Evolutionary conservation across 2,797 vertebrate species (phyloP), one percentile per base, ranked within the genome.

Genomic region (Dryobates pubescens): DNA sequence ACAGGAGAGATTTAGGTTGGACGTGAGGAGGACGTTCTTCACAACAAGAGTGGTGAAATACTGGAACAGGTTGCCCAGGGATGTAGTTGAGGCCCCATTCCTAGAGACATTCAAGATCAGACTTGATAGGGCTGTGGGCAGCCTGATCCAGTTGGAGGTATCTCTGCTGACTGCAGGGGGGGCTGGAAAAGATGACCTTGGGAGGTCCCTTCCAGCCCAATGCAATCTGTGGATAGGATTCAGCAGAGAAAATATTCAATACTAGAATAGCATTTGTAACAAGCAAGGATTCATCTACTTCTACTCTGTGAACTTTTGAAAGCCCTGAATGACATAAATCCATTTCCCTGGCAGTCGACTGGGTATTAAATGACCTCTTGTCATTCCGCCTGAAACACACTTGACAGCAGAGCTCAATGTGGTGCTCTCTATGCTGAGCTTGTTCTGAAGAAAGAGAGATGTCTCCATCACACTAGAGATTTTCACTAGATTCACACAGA

Each of bases 241-340:
- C 22, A 41, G 73, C 29, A 24, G 23, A 49, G 47, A 13, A 49
- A 49, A 51, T 51, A 51, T 51, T 51, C 49, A 24, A 74, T 27
- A 32, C 23, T 16, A 36, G 13, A 63, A 57, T 1, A 62, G 24
- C 62, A 89, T 41, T 38, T 38, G 38, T 38, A 38, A 38, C 38
- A 83, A 82, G 77, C 58, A 80, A 80, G 77, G 59, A 78, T 43
- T 47, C 56, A 81, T 22, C 58, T 17, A 11, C 13, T 45, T 78
- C 70, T 86, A 8, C 27, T 76, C 68, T 54, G 24, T 4, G 23
- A 59, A 45, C 72, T 88, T 74, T 53, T 62, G 65, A 85, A 88
- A 78, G 83, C 27, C 77, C 77, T 80, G 90, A 38, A 80, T 63
- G 75, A 77, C 41, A 76, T 10, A 90, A 89, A 85, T 85, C 71